Base-by-base conservation (phyloP, 1,140 invertebrate species). In the Drosophila eugracilis region DNA sequence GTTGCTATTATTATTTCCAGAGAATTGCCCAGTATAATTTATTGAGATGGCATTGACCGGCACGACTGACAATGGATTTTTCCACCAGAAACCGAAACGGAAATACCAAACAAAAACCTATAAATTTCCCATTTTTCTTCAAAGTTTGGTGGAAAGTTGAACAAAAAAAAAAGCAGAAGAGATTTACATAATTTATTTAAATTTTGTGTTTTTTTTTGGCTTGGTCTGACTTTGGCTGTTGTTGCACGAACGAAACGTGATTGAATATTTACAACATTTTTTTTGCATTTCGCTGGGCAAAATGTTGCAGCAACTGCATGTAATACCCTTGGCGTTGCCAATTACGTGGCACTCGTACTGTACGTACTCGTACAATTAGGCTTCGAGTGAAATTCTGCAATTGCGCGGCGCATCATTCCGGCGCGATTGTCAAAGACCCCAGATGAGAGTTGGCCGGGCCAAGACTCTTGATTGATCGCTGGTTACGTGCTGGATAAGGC, bases 211-310 rank as follows among this genome's bases (percentile, higher is more conserved):
- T 73, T 36, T 48, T 63, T 62, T 73, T 10, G 42, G 37, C 42
- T 21, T n/a, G n/a, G 47, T 17, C 24, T 32, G 17, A n/a, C n/a
- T n/a, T n/a, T n/a, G 54, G 52, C 55, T 62, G 47, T 65, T 80
- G 83, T 88, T 81, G 81, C 81, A 85, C 81, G 81, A 85, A 86
- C 50, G 88, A n/a, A n/a, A 85, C 81, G 83, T 85, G 81, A 85
- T 85, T 85, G 81, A 85, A 85, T 88, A 85, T 85, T 86, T 85
- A 71, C 83, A 85, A 81, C 81, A 85, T 85, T 85, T 85, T 85
- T 63, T 77, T 70, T 74, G 73, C 62, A 65, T 81, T 85, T 86
- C 60, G 41, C 72, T 54, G 37, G 67, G 62, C 63, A 69, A 54
- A 67, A 69, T 42, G 52, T 71, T 80, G 66, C 73, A 24, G 60